Conservation (phyloP, 2,888 invertebrate species). For the Luffia ferchaultella region DNA sequence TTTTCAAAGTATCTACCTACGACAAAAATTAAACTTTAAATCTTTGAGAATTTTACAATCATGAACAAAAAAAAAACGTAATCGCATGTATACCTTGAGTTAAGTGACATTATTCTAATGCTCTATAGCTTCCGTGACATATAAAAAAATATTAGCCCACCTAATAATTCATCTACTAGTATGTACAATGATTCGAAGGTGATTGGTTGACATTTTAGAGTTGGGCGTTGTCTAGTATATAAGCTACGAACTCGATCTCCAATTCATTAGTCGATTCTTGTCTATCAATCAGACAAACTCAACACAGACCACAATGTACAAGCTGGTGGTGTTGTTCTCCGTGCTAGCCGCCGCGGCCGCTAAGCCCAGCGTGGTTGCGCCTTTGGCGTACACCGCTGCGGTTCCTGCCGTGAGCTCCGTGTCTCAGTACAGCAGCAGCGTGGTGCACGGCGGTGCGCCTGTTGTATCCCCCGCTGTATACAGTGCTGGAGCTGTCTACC, state of each 20-base stretch:
- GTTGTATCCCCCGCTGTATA: constrained; percentile 19
- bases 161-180: constrained; percentile 12
- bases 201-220: constrained; percentile 39
- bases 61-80: no score
- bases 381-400: constrained; percentile 32
- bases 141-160: constrained; percentile 20
- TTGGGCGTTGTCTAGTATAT: constrained; percentile 31
- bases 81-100: no score
- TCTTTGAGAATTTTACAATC: no score
- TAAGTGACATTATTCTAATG: no score
- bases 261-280: constrained; percentile 47
- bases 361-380: constrained; percentile 39
- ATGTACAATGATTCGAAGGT: constrained; percentile 33
- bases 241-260: constrained; percentile 30
- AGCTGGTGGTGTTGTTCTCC: constrained; percentile 70
- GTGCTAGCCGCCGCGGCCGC: constrained; percentile 66
- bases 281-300: constrained; percentile 32
- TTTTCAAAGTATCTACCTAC: no score
- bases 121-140: constrained; percentile 22
- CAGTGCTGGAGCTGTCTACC: constrained; percentile 22
- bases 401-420: constrained; percentile 27
- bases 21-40: no score
- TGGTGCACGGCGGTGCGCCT: constrained; percentile 27
- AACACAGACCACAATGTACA: constrained; percentile 60
- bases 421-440: constrained; percentile 30